Evolutionary conservation across 2,888 invertebrate species (phyloP), one percentile per base, ranked within the genome.

Genomic region (Dynastes grantii): DNA sequence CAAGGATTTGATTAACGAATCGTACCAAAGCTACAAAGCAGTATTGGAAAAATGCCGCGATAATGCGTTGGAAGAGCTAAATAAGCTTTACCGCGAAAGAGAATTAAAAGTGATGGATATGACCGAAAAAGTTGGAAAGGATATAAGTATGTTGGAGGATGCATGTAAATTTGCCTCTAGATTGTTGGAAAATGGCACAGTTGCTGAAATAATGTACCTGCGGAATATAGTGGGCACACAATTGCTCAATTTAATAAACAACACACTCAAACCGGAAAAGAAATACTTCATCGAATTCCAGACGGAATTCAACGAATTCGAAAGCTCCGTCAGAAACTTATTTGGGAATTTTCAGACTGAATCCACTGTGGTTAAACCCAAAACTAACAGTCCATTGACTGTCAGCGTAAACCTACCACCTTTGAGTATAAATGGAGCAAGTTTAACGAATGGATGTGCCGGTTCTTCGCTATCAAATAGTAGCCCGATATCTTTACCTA

Each of bases 81-180:
- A 94, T 84, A 92, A 92, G 81, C 88, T 96, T 81, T 97, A 98
- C 88, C 94, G 95, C 79, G 94, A 95, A 85, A 93, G 96, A 80
- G 97, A 97, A 88, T 90, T 97, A 55, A 94, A 95, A 88, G 94
- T 97, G 51, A 97, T 97, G 97, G 97, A 97, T 86, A 91, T 95
- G 80, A 93, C 95, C 86, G 95, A 83, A 63, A 85, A 86, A 64
- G 93, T 97, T 77, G 96, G 95, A 84, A 96, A 96, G 86, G 95
- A 94, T 3, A 94, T 95, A 81, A 95, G 94, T 81, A 94, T 95
- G 84, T 94, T 97, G 81, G 95, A 96, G 85, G 95, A 96, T 86
- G 97, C 97, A 9, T 95, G 95, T 86, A 94, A 94, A 84, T 98
- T 97, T 87, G 94, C 97, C 0, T 92, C 94, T 16, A 92, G 95